Percentiles rank a stretch among this genome's conserved stretches.
phyloP scores from a whole-genome alignment of 2,113 vertebrate species.

The Glaucomys volans region DNA sequence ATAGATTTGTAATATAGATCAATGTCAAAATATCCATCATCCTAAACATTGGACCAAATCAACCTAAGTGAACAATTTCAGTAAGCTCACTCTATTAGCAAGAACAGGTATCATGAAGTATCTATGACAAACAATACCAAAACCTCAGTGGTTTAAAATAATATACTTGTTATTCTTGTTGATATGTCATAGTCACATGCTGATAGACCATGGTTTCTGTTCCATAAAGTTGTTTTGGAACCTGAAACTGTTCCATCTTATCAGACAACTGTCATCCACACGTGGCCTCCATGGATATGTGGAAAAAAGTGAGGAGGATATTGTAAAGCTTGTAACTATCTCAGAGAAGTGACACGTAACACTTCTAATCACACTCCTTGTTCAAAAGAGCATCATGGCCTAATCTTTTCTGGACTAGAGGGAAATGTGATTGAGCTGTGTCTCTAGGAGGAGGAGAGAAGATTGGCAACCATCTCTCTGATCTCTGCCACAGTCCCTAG shows the following conservation, averaged over 20 bases:
- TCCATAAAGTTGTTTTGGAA: neutral
- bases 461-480: neutral
- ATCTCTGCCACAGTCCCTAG: neutral
- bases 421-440: neutral
- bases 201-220: neutral
- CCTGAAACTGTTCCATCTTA: neutral
- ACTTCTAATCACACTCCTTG: neutral
- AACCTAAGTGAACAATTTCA: neutral
- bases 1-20: neutral
- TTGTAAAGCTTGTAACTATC: neutral
- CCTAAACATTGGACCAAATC: neutral
- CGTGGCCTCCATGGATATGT: too few species aligned
- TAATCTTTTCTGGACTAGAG: neutral
- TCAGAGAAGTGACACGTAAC: neutral
- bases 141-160: conserved; percentile 28
- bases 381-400: neutral
- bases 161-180: neutral
- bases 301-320: neutral
- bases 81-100: neutral
- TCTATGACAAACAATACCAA: neutral
- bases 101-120: neutral
- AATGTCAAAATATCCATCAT: neutral
- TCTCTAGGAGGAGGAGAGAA: neutral
- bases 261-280: neutral
- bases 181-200: neutral